Conservation (phyloP, 2,888 invertebrate genomes). For the Cephonodes hylas region DNA sequence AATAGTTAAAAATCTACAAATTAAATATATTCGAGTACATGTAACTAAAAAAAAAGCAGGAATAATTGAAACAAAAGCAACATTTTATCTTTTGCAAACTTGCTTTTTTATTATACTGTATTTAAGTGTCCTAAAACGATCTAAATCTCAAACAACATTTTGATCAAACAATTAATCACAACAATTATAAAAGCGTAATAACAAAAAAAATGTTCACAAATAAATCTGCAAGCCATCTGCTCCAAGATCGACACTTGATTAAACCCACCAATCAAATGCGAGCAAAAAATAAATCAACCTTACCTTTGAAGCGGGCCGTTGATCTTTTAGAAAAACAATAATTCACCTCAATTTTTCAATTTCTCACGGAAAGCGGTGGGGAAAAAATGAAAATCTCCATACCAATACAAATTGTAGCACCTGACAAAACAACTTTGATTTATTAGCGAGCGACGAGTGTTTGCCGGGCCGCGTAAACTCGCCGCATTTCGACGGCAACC, state of each 20-base stretch:
- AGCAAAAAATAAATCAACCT: conserved; percentile 8
- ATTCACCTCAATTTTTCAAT: conserved; percentile 9
- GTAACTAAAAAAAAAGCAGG: too few relatives aligned
- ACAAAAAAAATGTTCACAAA: neutral
- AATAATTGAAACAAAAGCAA: too few relatives aligned
- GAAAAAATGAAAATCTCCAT: conserved; percentile 41
- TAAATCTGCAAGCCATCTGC: neutral
- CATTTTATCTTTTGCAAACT: too few relatives aligned
- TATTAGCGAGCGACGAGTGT: conserved; percentile 49
- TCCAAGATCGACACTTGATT: conserved; percentile 7
- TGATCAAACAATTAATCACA: neutral
- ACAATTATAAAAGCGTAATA: neutral
- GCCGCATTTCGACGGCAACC: conserved; percentile 43
- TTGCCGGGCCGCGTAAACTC: conserved; percentile 49
- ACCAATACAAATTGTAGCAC: conserved; percentile 57
- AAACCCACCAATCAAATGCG: conserved; percentile 5
- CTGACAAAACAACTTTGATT: conserved; percentile 60
- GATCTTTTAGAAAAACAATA: conserved; percentile 4
- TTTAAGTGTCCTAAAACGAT: neutral
- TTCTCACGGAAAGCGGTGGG: conserved; percentile 18
- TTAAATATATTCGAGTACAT: too few relatives aligned
- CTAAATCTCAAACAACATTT: neutral
- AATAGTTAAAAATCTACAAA: too few relatives aligned
- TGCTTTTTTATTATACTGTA: too few relatives aligned
- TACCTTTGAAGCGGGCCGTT: conserved; percentile 6